Conservation (phyloP, 2,797 vertebrate species). For the Sternotherus odoratus region DNA sequence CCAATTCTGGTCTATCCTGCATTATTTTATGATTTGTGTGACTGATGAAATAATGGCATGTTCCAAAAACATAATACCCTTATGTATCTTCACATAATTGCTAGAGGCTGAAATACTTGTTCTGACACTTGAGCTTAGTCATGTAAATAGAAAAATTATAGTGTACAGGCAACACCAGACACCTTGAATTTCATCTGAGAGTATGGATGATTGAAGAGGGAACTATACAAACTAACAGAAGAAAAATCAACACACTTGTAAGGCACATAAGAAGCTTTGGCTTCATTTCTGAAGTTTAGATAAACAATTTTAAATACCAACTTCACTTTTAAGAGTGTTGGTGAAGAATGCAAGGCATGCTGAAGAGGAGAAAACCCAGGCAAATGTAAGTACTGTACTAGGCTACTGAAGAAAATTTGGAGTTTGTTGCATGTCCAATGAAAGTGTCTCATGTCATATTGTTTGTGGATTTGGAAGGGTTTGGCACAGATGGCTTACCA, state of each 20-base stretch:
- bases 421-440: neutral
- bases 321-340: neutral
- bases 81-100: constrained; percentile 65
- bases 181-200: constrained; percentile 67
- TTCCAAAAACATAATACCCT: constrained; percentile 31
- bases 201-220: constrained; percentile 53
- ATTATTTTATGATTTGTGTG: constrained; percentile 67
- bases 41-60: constrained; percentile 64
- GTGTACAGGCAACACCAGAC: constrained; percentile 56
- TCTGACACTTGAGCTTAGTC: constrained; percentile 73
- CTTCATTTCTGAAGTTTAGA: neutral
- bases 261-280: neutral
- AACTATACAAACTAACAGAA: constrained; percentile 45
- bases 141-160: constrained; percentile 75
- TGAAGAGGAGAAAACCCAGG: neutral
- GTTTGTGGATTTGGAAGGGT: neutral
- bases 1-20: constrained; percentile 57
- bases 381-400: neutral
- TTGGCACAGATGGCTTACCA: neutral
- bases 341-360: neutral
- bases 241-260: neutral
- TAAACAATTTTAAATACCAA: neutral
- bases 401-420: neutral
- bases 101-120: constrained; percentile 63
- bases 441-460: neutral